phyloP scores from a whole-genome alignment of 2,888 invertebrate genomes.

The Noctua janthina region DNA sequence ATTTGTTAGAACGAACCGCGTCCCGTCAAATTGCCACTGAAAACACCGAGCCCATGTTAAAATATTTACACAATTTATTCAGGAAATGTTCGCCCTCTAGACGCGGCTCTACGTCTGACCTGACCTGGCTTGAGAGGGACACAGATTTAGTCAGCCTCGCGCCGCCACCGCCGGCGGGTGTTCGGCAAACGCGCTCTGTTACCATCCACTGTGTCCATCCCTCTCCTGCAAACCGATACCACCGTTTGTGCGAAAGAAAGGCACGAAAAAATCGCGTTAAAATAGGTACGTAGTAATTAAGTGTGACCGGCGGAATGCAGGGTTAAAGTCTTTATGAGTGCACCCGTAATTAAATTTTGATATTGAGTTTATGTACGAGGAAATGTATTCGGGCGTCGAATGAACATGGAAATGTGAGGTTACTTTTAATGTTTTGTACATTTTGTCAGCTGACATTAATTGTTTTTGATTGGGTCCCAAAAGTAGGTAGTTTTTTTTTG shows the following conservation, averaged over 20 bases:
- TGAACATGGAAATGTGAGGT: conserved; percentile 61
- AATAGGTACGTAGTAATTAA: conserved; percentile 72
- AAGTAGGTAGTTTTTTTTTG: conserved; percentile 12
- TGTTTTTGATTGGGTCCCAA: conserved; percentile 38
- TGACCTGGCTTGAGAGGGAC: conserved; percentile 87
- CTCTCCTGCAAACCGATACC: conserved; percentile 75
- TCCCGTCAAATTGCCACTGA: conserved; percentile 72
- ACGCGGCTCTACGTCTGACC: conserved; percentile 82
- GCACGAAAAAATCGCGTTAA: conserved; percentile 65
- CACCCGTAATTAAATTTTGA: conserved; percentile 64
- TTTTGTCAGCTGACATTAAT: conserved; percentile 63
- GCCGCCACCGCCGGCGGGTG: conserved; percentile 84
- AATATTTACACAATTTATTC: conserved; percentile 77
- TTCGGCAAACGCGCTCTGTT: conserved; percentile 69
- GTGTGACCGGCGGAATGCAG: conserved; percentile 72
- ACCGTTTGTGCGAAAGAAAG: conserved; percentile 77
- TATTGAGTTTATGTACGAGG: conserved; percentile 37
- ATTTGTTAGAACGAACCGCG: conserved; percentile 69
- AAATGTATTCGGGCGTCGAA: conserved; percentile 31
- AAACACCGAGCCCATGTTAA: conserved; percentile 69
- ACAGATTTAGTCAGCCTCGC: conserved; percentile 89
- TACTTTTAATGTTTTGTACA: conserved; percentile 62
- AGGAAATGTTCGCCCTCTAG: conserved; percentile 70
- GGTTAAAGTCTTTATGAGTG: conserved; percentile 73
- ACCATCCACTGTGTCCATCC: conserved; percentile 74